Base-by-base conservation (phyloP, 2,113 vertebrate species). In the Zosterops lateralis region DNA sequence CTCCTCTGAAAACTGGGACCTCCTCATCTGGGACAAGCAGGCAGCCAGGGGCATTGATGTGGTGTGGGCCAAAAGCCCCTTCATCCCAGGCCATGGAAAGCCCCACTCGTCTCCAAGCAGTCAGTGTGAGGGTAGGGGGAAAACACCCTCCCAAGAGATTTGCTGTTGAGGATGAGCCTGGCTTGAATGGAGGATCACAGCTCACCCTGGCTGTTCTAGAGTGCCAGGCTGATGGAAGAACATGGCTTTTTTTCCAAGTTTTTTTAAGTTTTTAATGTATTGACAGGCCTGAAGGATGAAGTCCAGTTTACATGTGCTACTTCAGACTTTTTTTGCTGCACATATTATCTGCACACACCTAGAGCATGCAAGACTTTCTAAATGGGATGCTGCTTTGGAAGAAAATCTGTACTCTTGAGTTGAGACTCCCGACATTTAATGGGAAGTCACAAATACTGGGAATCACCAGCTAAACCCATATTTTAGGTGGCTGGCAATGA, bases 261-360 rank as follows among this genome's bases (percentile, higher is more conserved):
- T 45, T 31, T 74, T n/a, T 1, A 26, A 20, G 28, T 66, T 21
- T 62, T 25, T 58, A 26, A 18, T 2, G 42, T 28, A 50, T 25
- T 18, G 3, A 61, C 13, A 76, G 29, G 28, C 10, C 28, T 66
- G 80, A 61, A 65, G 38, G 67, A 45, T 10, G 28, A 70, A 22
- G 29, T 47, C 25, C 31, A 3, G 0, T 26, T 88, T 54, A 20
- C 0, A 1, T 38, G 57, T 4, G 3, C 31, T 68, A 4, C 40
- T 26, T 19, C 11, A 50, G 32, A 28, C 2, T 2, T 31, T n/a
- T 78, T 82, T 62, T 38, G 14, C 22, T 71, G 42, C n/a, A 29
- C 5, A 0, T 0, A 1, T 47, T 79, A 64, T 82, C 40, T 56
- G 40, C 48, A 36, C 32, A 14, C 14, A 60, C 6, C 72, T 47